These are phyloP conservation scores for Neuroterus valhalla DNA, from an alignment of 1,140 invertebrate species.

Conservation along the genomic window DNA sequence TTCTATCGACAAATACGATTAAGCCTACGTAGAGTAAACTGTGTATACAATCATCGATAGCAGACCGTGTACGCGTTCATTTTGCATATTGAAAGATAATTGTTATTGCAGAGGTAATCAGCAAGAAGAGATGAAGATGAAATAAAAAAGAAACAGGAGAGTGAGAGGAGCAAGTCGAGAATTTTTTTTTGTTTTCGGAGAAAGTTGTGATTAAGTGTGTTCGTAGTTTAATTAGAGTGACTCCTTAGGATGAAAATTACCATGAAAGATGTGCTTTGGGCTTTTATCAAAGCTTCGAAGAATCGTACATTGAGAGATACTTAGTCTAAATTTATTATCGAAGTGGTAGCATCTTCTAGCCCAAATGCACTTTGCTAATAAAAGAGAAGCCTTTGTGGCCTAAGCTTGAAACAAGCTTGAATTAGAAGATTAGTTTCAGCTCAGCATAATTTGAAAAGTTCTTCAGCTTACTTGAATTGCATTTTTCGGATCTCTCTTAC, in stretches of 20 bases:
- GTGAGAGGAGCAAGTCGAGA: conserved; percentile 17
- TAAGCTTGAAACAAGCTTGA: conserved; percentile 8
- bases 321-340: conserved; percentile 11
- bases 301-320: conserved; percentile 2
- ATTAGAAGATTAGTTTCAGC: background rate
- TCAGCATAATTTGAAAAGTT: background rate
- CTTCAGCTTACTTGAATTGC: background rate
- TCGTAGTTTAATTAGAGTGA: conserved; percentile 18
- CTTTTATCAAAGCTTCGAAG: background rate
- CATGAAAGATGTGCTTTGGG: background rate
- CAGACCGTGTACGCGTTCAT: conserved; percentile 29
- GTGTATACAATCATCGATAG: conserved; percentile 32
- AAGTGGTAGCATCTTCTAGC: background rate
- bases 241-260: conserved; percentile 21
- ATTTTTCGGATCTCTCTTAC: background rate
- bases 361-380: background rate
- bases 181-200: background rate
- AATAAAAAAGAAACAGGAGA: conserved; percentile 9
- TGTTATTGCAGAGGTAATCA: conserved; percentile 31
- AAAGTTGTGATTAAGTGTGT: conserved; percentile 29
- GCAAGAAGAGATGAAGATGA: conserved; percentile 11
- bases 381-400: conserved; percentile 5
- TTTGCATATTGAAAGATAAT: conserved; percentile 35
- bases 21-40: conserved; percentile 43
- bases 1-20: conserved; percentile 59